Evolutionary conservation across 2,888 invertebrate genomes (phyloP).

Genomic region (Leptopilina drosophilae): DNA sequence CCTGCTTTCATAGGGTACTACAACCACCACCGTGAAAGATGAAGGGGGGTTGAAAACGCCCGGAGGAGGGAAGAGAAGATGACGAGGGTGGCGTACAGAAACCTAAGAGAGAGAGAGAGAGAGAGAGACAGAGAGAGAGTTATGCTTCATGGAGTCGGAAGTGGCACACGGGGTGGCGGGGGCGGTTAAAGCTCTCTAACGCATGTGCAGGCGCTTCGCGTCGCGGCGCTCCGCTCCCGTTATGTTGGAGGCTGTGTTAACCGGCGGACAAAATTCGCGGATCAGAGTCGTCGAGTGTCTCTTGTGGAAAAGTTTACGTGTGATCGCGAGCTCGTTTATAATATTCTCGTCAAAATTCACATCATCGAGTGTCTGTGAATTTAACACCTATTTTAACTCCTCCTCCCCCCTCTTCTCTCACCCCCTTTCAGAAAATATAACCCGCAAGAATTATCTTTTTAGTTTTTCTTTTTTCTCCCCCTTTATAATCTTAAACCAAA

Average conservation of each 20-base stretch:
- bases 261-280: slow-evolving; percentile 74
- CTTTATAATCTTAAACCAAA: too few species aligned
- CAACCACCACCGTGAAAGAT: slow-evolving; percentile 56
- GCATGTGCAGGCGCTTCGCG: slow-evolving; percentile 77
- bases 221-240: slow-evolving; percentile 72
- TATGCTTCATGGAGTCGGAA: slow-evolving; percentile 53
- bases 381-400: slow-evolving; percentile 53
- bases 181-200: slow-evolving; percentile 68
- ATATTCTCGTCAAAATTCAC: slow-evolving; percentile 47
- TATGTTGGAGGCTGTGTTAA: slow-evolving; percentile 74
- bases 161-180: slow-evolving; percentile 57
- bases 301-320: slow-evolving; percentile 68
- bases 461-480: background rate
- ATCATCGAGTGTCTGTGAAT: slow-evolving; percentile 52
- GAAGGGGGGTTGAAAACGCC: slow-evolving; percentile 49
- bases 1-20: slow-evolving; percentile 60
- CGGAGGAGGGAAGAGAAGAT: slow-evolving; percentile 42
- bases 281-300: slow-evolving; percentile 74
- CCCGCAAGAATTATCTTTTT: background rate
- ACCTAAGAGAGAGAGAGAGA: too few species aligned
- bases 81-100: too few species aligned
- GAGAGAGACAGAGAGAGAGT: too few species aligned
- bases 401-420: background rate
- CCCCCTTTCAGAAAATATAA: too few species aligned
- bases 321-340: slow-evolving; percentile 49